Evolutionary conservation across 2,113 vertebrate species (phyloP).

Genomic region (Catharus minimus): DNA sequence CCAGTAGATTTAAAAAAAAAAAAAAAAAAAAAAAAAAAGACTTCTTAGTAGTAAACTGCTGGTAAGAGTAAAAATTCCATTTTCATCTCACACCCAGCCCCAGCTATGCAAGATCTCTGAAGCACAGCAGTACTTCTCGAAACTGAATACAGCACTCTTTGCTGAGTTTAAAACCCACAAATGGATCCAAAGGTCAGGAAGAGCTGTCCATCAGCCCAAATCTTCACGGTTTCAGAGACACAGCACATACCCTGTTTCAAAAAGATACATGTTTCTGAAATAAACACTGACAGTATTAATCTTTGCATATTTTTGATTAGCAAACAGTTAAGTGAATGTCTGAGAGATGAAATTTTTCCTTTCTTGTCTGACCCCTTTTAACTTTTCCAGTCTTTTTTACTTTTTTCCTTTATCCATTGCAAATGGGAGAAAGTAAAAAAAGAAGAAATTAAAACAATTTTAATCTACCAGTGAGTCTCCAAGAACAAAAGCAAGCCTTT

Average conservation of each 20-base stretch:
- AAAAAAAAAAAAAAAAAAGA: background rate
- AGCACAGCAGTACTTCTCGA: rapidly evolving
- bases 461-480: background rate
- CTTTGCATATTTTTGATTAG: background rate
- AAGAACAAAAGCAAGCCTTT: background rate
- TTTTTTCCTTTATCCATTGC: background rate
- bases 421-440: background rate
- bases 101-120: background rate
- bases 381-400: background rate
- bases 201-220: background rate
- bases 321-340: background rate
- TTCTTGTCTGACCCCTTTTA: background rate
- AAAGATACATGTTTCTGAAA: background rate
- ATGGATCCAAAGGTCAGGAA: background rate
- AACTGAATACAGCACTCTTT: background rate
- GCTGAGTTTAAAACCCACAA: background rate
- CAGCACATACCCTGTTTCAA: background rate
- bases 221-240: background rate
- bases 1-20: background rate
- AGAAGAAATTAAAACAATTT: background rate
- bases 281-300: background rate
- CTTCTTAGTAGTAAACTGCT: background rate
- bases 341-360: background rate
- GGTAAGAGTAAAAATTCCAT: background rate
- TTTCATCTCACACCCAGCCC: background rate